Percentiles rank a stretch among this genome's conserved stretches.
Conservation (phyloP, 35 echinoderm and acorn worm genomes). For the Nesometra sesokonis region DNA sequence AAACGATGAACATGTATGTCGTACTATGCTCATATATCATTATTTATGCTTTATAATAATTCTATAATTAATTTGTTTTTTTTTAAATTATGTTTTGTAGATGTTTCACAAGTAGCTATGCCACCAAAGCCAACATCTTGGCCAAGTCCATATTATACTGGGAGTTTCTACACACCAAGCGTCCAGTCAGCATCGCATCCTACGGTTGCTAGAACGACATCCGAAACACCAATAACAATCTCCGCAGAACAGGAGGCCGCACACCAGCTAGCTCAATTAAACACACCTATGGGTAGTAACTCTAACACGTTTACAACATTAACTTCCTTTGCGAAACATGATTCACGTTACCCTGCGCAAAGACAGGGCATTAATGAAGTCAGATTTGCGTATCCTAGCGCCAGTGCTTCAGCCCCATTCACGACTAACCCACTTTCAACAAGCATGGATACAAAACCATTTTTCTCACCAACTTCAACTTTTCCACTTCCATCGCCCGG, state of each 20-base stretch:
- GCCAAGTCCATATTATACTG: neutral
- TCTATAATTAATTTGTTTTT: too few relatives aligned
- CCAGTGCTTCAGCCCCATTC: constrained; percentile 25
- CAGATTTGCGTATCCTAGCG: neutral
- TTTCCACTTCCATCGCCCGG: constrained; percentile 62
- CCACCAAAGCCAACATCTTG: neutral
- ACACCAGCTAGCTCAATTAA: neutral
- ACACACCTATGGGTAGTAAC: neutral
- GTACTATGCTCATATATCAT: too few relatives aligned
- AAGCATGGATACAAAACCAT: constrained; percentile 49
- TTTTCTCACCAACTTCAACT: constrained; percentile 52
- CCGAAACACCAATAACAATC: neutral
- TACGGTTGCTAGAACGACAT: neutral
- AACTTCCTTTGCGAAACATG: neutral
- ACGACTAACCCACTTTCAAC: constrained; percentile 63
- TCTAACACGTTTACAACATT: neutral
- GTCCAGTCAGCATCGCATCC: neutral
- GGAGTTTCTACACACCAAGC: neutral
- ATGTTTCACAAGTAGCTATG: neutral
- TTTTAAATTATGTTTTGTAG: neutral
- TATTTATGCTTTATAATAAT: too few relatives aligned
- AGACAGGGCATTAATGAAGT: neutral
- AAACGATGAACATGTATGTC: too few relatives aligned
- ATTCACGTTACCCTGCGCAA: constrained; percentile 1
- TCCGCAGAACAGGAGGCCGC: neutral